Evolutionary conservation across 2,797 vertebrate species (phyloP).

Genomic region (Mallotus villosus): DNA sequence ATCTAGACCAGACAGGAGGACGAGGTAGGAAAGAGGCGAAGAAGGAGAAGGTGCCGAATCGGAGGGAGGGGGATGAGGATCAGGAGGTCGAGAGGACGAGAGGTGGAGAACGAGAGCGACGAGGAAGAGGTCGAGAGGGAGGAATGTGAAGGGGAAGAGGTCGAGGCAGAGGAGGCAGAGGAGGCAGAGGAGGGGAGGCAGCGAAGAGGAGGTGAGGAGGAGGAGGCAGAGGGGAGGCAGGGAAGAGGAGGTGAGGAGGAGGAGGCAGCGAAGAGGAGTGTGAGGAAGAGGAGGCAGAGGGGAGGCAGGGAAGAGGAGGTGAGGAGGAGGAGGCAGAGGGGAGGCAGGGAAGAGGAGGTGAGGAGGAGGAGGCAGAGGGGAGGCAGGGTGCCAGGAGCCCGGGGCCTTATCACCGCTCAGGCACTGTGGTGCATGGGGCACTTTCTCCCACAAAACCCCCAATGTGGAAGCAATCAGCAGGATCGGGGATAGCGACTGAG

Average conservation of each 20-base stretch:
- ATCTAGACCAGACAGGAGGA: not conserved
- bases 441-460: constrained; percentile 55
- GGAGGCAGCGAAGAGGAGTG: not conserved
- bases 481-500: constrained; percentile 55
- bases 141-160: not conserved
- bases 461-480: constrained; percentile 76
- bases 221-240: not conserved
- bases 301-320: constrained; percentile 29
- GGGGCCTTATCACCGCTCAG: constrained; percentile 48
- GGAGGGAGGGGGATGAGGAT: not conserved
- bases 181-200: not conserved
- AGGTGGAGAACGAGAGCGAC: no score
- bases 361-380: constrained; percentile 12
- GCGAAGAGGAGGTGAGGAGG: no score
- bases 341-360: constrained; percentile 10
- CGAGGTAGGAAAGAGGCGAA: not conserved
- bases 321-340: no score
- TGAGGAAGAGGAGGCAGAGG: constrained; percentile 26
- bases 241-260: no score
- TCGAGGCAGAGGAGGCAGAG: not conserved
- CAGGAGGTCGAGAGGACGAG: not conserved
- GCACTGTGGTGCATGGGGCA: constrained; percentile 42
- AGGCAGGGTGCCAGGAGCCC: constrained; percentile 6
- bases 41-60: not conserved
- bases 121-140: not conserved